Evolutionary conservation across 2,888 invertebrate species (phyloP), one percentile per base, ranked within the genome.

Genomic region (Cosmopolites sordidus): DNA sequence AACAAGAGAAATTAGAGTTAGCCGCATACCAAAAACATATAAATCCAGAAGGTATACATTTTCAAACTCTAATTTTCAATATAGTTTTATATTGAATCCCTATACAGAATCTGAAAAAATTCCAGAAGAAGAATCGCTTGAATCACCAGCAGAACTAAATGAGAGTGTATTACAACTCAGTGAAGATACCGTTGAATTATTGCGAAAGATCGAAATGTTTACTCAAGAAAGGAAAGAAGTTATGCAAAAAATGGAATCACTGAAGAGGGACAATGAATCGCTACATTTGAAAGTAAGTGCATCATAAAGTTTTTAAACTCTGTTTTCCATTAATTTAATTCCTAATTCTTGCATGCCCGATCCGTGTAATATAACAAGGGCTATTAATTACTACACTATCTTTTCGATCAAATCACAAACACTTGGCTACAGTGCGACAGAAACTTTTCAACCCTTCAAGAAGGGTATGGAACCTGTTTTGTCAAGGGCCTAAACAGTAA

Each of bases 151-250:
- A 14, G 79, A 79, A 63, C 70, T 79, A 37, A 77, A 76, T 63
- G 81, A 82, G 56, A 81, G 76, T 59, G 76, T 83, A 12, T 73
- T 78, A 51, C 80, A 79, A 66, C 71, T 85, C 33, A 77, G 80
- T 4, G 80, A 83, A 63, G 83, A 86, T 71, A 81, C 81, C 54
- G 77, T 79, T 12, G 86, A 87, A 66, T 70, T 86, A 53, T 78
- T 82, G 60, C 79, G 79, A 57, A 84, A 82, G 73, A 83, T 87
- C 54, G 83, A 87, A 66, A 70, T 84, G 18, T 85, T 85, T 60
- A 82, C 82, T 0, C 79, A 78, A 56, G 87, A 87, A 72, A 77
- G 84, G 33, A 78, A 84, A 60, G 85, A 85, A 71, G 83, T 86
- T 1, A 79, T 84, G 73, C 82, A 82, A 58, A 86, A 83, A 74